phyloP scores from a whole-genome alignment of 2,113 vertebrate genomes.

The Cyprinodon brontotheroides region DNA sequence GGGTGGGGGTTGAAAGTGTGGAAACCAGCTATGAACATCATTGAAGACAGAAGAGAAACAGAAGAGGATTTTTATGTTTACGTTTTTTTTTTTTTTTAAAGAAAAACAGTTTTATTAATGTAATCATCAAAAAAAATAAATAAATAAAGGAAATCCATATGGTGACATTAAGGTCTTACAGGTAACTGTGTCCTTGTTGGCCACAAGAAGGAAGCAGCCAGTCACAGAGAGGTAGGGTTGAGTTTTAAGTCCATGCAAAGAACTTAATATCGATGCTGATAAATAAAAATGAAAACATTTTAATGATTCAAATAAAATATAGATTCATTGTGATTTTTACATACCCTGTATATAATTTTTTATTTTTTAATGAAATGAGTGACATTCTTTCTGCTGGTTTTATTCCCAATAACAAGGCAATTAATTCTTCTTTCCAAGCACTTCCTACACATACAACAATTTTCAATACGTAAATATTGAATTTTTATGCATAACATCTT shows the following conservation, averaged over 20 bases:
- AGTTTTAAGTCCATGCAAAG: conserved; percentile 7
- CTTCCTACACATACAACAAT: too few relatives aligned
- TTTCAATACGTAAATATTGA: too few relatives aligned
- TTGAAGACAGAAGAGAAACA: background rate
- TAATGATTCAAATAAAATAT: too few relatives aligned
- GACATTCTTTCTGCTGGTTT: too few relatives aligned
- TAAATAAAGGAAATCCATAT: conserved; percentile 41
- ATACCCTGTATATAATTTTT: background rate
- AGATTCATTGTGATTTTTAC: background rate
- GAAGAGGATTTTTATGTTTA: conserved; percentile 29
- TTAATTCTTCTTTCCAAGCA: too few relatives aligned
- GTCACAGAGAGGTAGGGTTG: conserved; percentile 47
- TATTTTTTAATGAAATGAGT: background rate
- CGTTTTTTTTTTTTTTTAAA: conserved; percentile 15
- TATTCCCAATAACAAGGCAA: too few relatives aligned
- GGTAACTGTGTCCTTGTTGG: conserved; percentile 48
- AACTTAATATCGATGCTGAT: background rate
- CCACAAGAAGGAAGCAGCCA: conserved; percentile 83
- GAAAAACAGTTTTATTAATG: background rate
- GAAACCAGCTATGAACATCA: conserved; percentile 30
- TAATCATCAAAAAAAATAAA: background rate
- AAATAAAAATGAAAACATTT: background rate
- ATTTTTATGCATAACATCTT: too few relatives aligned
- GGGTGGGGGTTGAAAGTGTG: background rate
- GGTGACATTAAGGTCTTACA: conserved; percentile 45